Percentiles rank a stretch among this genome's conserved stretches.
Evolutionary conservation across 2,888 invertebrate species (phyloP).

Genomic region (Nemurella pictetii): DNA sequence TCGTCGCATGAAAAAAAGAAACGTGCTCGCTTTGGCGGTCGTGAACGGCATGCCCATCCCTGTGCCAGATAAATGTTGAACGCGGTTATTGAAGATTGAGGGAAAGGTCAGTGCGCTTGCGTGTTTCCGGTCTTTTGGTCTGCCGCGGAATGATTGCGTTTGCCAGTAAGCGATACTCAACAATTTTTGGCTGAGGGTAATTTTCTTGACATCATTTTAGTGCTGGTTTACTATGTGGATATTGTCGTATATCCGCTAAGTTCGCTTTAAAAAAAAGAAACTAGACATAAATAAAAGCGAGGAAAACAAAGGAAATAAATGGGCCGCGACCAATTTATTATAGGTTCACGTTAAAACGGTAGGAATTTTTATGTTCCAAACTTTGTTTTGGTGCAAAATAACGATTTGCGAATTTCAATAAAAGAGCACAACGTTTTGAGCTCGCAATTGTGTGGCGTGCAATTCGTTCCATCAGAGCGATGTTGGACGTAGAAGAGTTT

Average conservation of each 20-base stretch:
- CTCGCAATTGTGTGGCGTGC: too few species aligned
- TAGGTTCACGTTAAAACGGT: not conserved
- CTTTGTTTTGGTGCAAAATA: not conserved
- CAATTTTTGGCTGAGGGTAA: not conserved
- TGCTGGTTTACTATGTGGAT: not conserved
- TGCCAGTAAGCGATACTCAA: not conserved
- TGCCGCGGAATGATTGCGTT: not conserved
- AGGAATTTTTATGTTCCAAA: not conserved
- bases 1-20: constrained; percentile 22
- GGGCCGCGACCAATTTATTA: not conserved
- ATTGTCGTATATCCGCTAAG: not conserved
- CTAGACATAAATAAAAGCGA: not conserved
- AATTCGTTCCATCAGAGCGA: too few species aligned
- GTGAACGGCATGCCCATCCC: not conserved
- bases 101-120: not conserved
- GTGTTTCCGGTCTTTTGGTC: not conserved
- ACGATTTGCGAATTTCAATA: not conserved
- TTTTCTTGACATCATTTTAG: not conserved
- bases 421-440: not conserved
- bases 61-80: not conserved
- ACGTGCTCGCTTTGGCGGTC: constrained; percentile 5
- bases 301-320: not conserved
- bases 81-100: not conserved
- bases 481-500: too few species aligned
- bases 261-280: not conserved